Evolutionary conservation across 2,113 vertebrate species (phyloP).

Genomic region (Eretmochelys imbricata): DNA sequence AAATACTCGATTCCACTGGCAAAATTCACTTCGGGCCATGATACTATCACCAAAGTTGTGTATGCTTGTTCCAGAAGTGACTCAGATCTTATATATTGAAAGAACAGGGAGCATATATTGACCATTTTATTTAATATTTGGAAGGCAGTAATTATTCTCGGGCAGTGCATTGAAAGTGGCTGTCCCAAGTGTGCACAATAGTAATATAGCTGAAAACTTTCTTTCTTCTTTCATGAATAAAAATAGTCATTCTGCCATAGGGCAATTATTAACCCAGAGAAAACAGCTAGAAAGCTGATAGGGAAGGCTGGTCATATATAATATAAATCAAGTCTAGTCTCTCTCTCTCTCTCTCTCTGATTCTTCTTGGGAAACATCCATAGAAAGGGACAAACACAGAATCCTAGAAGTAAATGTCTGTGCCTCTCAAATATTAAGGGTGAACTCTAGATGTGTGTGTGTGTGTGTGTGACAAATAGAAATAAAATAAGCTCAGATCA

Average conservation of each 20-base stretch:
- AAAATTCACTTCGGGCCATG: background rate
- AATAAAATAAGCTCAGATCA: background rate
- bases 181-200: background rate
- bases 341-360: background rate
- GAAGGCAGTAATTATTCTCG: background rate
- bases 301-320: background rate
- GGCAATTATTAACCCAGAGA: background rate
- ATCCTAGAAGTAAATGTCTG: background rate
- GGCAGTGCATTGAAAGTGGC: background rate
- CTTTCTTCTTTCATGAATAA: background rate
- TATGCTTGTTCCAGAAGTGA: background rate
- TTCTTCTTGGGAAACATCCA: background rate
- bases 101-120: accelerated
- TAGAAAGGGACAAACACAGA: background rate
- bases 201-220: background rate
- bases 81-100: accelerated
- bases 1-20: background rate
- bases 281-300: background rate
- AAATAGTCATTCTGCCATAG: background rate
- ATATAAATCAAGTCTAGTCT: background rate
- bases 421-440: background rate
- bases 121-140: background rate
- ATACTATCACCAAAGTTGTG: background rate
- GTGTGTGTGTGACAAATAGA: background rate
- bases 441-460: background rate